A percentile compares a stretch with the other conserved stretches of the same genome.
phyloP scores from a whole-genome alignment of 2,797 vertebrate species.

The Ispidina picta region DNA sequence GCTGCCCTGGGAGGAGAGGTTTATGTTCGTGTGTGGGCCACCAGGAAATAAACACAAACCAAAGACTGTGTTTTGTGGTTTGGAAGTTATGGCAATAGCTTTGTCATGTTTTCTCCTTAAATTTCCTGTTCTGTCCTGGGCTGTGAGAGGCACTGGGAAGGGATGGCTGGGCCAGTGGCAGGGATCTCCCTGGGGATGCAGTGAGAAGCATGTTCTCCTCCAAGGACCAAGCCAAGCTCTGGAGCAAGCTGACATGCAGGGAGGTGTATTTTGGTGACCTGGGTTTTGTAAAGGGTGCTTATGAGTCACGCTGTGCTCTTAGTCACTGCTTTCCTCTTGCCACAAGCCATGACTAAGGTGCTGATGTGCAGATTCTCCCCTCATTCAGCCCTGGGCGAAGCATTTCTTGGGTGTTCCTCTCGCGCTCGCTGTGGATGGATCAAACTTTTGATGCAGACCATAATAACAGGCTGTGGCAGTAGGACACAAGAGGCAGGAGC shows the following conservation, averaged over 20 bases:
- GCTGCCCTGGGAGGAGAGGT: neutral
- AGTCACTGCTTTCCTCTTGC: slow-evolving; percentile 33
- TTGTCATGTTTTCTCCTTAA: neutral
- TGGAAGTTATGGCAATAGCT: neutral
- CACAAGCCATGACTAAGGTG: neutral
- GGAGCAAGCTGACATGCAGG: neutral
- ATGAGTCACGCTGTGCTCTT: slow-evolving; percentile 45
- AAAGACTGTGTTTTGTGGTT: neutral
- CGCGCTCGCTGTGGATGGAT: fast-evolving
- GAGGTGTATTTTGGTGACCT: neutral
- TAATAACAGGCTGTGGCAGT: neutral
- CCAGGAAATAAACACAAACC: neutral
- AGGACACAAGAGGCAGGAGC: neutral
- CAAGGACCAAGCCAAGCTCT: neutral
- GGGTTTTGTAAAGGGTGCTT: neutral
- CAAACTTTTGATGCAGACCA: neutral
- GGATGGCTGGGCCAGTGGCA: fast-evolving
- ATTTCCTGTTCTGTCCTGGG: neutral
- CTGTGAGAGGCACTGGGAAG: fast-evolving
- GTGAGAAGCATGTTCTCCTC: neutral
- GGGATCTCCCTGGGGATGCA: fast-evolving
- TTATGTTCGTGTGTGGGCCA: neutral
- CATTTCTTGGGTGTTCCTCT: fast-evolving
- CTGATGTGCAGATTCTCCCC: neutral
- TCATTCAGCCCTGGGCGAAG: fast-evolving